A percentile compares a stretch with the other conserved stretches of the same genome.
These are phyloP conservation scores for Diploscapter pachys DNA, from an alignment of 1,140 invertebrate genomes.

Conservation along the genomic window DNA sequence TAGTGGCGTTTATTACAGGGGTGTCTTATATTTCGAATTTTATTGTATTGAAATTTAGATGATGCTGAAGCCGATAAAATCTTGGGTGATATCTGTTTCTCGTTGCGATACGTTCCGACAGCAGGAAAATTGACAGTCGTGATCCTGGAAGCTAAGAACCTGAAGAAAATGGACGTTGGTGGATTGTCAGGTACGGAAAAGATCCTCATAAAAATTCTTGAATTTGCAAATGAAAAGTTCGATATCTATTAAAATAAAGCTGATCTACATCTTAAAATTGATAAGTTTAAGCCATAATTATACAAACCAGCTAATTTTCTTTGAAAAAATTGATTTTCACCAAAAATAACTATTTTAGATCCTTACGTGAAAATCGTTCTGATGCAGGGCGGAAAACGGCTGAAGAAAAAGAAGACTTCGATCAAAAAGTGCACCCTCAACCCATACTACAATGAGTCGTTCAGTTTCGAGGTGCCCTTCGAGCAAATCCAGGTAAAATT, in stretches of 20 bases:
- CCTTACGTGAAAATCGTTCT: constrained; percentile 99
- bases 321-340: too few relatives aligned
- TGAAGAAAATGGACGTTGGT: constrained; percentile 99
- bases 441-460: constrained; percentile 99
- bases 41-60: too few relatives aligned
- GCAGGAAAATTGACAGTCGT: constrained; percentile 97
- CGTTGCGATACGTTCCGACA: constrained; percentile 93
- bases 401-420: constrained; percentile 99
- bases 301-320: too few relatives aligned
- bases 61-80: constrained; percentile 70
- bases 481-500: constrained; percentile 90
- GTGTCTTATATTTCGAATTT: too few relatives aligned
- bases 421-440: constrained; percentile 99
- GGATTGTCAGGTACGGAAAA: constrained; percentile 81
- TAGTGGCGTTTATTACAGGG: too few relatives aligned
- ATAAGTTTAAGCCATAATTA: too few relatives aligned
- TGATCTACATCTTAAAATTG: too few relatives aligned
- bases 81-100: constrained; percentile 99
- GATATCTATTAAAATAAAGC: too few relatives aligned
- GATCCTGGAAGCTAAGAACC: constrained; percentile 94
- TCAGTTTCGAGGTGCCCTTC: constrained; percentile 99
- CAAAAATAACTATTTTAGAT: constrained; percentile 68
- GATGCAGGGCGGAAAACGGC: constrained; percentile 97
- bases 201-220: too few relatives aligned
- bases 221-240: too few relatives aligned